These are phyloP conservation scores for Ascidia mentula DNA, from an alignment of 23 tunicate species.

Conservation along the genomic window DNA sequence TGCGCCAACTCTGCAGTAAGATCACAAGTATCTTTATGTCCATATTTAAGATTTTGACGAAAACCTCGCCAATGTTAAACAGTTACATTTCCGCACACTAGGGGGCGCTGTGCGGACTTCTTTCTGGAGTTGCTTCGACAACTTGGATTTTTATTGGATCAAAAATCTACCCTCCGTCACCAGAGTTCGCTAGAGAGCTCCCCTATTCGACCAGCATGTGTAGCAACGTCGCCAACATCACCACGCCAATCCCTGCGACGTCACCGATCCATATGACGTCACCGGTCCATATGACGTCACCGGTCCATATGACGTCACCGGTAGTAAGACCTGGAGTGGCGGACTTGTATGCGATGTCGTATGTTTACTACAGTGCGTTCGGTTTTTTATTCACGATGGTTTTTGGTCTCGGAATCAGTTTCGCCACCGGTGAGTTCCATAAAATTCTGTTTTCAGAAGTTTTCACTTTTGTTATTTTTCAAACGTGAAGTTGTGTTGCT, in stretches of 20 bases:
- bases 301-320: not conserved
- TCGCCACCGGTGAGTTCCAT: conserved; percentile 2
- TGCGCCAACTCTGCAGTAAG: conserved; percentile 3
- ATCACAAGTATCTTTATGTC: too few species aligned
- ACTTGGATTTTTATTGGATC: conserved; percentile 53
- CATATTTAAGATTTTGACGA: too few species aligned
- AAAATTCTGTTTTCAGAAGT: not conserved
- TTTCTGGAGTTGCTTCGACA: conserved; percentile 13
- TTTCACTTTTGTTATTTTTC: too few species aligned
- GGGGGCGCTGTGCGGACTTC: conserved; percentile 48
- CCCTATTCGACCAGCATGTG: conserved; percentile 1
- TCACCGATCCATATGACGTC: not conserved
- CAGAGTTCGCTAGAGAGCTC: conserved; percentile 35
- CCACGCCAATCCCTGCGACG: conserved; percentile 8
- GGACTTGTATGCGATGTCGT: conserved; percentile 33
- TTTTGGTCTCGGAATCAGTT: conserved; percentile 22
- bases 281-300: not conserved
- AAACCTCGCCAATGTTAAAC: too few species aligned
- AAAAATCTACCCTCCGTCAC: conserved; percentile 27
- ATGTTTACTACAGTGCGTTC: conserved; percentile 39
- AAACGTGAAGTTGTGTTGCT: too few species aligned
- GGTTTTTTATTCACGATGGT: conserved; percentile 19
- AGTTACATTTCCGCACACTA: too few species aligned
- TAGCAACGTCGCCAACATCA: conserved; percentile 16
- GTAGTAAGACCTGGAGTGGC: not conserved